A percentile compares a stretch with the other conserved stretches of the same genome.
These are phyloP conservation scores for Machimus atricapillus DNA, from an alignment of 2,888 invertebrate species.

Conservation along the genomic window DNA sequence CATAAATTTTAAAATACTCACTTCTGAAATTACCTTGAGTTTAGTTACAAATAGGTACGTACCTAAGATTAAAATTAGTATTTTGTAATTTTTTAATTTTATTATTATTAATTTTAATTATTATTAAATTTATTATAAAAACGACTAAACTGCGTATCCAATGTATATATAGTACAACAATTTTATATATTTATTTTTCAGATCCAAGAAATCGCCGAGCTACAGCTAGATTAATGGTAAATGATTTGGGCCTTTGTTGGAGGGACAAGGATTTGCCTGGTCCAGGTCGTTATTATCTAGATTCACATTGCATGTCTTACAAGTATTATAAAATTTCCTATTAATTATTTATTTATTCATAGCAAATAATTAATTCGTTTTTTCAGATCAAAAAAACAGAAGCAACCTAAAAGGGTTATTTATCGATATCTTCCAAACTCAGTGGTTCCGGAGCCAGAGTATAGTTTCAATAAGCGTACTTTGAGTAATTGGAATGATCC, in stretches of 20 bases:
- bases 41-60: too few relatives aligned
- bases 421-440: conserved; percentile 40
- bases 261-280: conserved; percentile 65
- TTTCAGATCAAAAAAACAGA: neutral
- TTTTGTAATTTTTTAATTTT: too few relatives aligned
- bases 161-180: too few relatives aligned
- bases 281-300: conserved; percentile 62
- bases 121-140: too few relatives aligned
- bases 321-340: neutral
- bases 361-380: neutral
- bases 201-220: conserved; percentile 50
- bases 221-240: conserved; percentile 63
- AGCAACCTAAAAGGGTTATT: neutral
- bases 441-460: conserved; percentile 26
- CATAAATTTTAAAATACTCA: too few relatives aligned
- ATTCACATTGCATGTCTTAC: neutral
- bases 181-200: neutral
- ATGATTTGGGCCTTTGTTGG: conserved; percentile 64
- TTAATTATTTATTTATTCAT: neutral
- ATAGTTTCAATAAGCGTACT: neutral
- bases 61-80: too few relatives aligned
- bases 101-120: too few relatives aligned
- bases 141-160: too few relatives aligned
- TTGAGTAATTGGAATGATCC: conserved; percentile 42
- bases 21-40: too few relatives aligned